phyloP scores from a whole-genome alignment of 2,888 invertebrate species.

The Acrobasis consociella region DNA sequence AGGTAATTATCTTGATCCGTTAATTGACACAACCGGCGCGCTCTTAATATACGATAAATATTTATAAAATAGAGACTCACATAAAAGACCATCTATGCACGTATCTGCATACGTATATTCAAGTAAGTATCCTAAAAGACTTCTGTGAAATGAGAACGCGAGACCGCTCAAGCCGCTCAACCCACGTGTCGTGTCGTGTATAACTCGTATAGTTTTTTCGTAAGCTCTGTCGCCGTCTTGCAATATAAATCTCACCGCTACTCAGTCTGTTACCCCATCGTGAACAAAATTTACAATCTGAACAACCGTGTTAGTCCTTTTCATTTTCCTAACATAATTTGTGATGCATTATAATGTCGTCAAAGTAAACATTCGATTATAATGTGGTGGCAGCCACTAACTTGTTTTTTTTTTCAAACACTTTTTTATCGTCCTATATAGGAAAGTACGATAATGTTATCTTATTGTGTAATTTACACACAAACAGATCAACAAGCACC shows the following conservation, averaged over 20 bases:
- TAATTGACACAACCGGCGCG: background rate
- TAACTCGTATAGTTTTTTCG: conserved; percentile 43
- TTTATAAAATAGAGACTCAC: background rate
- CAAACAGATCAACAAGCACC: too few relatives aligned
- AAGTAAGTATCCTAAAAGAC: background rate
- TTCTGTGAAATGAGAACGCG: conserved; percentile 41
- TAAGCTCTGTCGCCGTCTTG: conserved; percentile 47
- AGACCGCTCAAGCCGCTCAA: conserved; percentile 44
- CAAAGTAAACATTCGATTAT: background rate
- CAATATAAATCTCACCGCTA: conserved; percentile 49
- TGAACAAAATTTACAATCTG: conserved; percentile 52
- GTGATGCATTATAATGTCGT: background rate
- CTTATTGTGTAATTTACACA: too few relatives aligned
- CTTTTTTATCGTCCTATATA: too few relatives aligned
- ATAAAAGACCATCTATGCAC: conserved; percentile 1
- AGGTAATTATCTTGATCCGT: background rate
- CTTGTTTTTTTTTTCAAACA: too few relatives aligned
- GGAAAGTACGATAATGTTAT: too few relatives aligned
- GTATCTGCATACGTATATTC: background rate
- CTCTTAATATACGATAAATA: background rate
- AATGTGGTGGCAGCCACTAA: background rate
- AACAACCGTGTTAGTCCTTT: conserved; percentile 28
- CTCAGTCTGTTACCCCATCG: conserved; percentile 45
- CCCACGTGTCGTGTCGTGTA: conserved; percentile 51
- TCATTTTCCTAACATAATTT: conserved; percentile 17